Conservation (phyloP, 1,140 invertebrate genomes). For the Hypothenemus hampei region DNA sequence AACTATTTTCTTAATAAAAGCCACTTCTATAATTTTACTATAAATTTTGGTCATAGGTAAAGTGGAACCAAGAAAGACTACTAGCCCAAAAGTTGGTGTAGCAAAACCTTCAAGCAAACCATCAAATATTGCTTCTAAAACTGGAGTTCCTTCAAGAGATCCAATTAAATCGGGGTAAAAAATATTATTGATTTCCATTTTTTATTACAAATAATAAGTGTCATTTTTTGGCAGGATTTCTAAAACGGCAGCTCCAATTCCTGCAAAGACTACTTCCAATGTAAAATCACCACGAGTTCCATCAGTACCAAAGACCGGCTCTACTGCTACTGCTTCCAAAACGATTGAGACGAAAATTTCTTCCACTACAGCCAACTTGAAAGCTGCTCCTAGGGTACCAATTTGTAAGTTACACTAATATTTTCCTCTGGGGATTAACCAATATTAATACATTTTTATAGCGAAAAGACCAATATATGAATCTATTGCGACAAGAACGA, state of each 20-base stretch:
- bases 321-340: constrained; percentile 40
- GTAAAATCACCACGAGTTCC: constrained; percentile 11
- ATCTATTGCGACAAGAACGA: constrained; percentile 21
- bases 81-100: constrained; percentile 31
- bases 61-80: constrained; percentile 34
- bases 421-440: neutral
- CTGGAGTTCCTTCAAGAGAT: constrained; percentile 6
- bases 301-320: constrained; percentile 27
- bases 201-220: neutral
- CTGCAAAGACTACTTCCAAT: neutral
- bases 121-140: constrained; percentile 19
- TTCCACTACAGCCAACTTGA: constrained; percentile 52
- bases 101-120: constrained; percentile 27
- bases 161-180: neutral
- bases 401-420: neutral
- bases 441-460: constrained; percentile 1
- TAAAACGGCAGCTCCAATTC: too few species aligned
- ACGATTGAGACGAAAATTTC: constrained; percentile 46
- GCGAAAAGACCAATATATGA: constrained; percentile 22
- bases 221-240: neutral
- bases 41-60: constrained; percentile 28
- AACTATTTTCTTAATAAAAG: too few species aligned
- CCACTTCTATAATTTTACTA: too few species aligned
- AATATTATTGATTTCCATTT: neutral
- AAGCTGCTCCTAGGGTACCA: constrained; percentile 35